Conservation (phyloP, 2,797 vertebrate genomes). For the Ataeniobius toweri region DNA sequence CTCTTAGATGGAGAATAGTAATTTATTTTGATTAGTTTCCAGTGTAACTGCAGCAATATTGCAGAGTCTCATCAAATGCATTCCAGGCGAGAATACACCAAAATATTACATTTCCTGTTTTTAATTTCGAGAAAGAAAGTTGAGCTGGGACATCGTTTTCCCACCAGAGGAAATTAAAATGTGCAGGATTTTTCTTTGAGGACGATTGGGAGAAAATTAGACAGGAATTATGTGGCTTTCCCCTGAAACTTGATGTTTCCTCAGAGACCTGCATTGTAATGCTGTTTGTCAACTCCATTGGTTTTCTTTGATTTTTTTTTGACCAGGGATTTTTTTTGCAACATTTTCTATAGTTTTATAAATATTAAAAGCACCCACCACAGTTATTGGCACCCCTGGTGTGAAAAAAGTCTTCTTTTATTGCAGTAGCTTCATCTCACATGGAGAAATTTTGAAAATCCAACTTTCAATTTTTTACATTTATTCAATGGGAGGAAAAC, state of each 20-base stretch:
- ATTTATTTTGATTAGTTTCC: conserved; percentile 67
- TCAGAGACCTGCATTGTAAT: conserved; percentile 50
- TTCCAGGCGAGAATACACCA: conserved; percentile 42
- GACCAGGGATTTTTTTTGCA: conserved; percentile 28
- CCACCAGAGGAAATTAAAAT: conserved; percentile 67
- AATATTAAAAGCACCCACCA: neutral
- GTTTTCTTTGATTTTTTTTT: conserved; percentile 27
- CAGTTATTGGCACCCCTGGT: neutral
- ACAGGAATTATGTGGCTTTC: conserved; percentile 63
- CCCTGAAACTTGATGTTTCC: conserved; percentile 61
- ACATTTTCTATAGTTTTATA: conserved; percentile 27
- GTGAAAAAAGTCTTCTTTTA: neutral
- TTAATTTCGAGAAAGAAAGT: conserved; percentile 67
- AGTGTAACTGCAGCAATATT: conserved; percentile 60
- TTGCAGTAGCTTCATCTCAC: neutral
- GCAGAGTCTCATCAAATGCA: conserved; percentile 65
- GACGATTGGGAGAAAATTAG: conserved; percentile 63
- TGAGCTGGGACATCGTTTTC: conserved; percentile 64
- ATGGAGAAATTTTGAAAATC: neutral
- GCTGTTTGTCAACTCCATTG: conserved; percentile 56
- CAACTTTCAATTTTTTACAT: neutral
- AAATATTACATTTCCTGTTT: conserved; percentile 71
- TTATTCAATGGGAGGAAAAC: neutral
- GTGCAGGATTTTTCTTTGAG: conserved; percentile 53
- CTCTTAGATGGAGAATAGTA: conserved; percentile 53